Evolutionary conservation across 1,140 invertebrate species (phyloP).

Genomic region (Magallana ariakensis): DNA sequence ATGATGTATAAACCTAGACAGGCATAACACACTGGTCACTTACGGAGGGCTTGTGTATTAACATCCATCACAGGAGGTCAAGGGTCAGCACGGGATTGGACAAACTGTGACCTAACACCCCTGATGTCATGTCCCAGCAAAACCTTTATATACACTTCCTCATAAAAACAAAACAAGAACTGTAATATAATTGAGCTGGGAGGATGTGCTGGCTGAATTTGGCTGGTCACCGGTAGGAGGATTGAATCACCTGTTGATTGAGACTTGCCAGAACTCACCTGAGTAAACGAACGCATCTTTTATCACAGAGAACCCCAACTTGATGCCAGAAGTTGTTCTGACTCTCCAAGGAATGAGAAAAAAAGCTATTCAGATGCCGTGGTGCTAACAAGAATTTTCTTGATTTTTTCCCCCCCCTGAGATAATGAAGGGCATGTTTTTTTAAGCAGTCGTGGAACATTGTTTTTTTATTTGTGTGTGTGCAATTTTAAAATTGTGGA

Average conservation of each 20-base stretch:
- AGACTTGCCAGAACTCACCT: conserved; percentile 25
- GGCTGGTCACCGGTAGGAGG: background rate
- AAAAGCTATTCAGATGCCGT: conserved; percentile 19
- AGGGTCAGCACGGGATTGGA: background rate
- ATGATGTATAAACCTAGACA: conserved; percentile 13
- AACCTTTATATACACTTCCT: conserved; percentile 5
- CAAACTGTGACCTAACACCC: background rate
- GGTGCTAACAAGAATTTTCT: conserved; percentile 23
- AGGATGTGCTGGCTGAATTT: background rate
- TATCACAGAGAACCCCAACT: conserved; percentile 19
- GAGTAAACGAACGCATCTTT: conserved; percentile 29
- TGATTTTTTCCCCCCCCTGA: background rate
- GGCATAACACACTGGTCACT: conserved; percentile 16
- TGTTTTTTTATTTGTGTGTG: background rate
- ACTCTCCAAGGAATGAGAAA: conserved; percentile 18
- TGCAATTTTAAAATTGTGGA: background rate
- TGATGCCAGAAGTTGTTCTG: conserved; percentile 24
- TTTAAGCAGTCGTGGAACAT: conserved; percentile 25
- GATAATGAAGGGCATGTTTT: conserved; percentile 24
- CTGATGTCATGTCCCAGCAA: conserved; percentile 2
- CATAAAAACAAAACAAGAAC: conserved; percentile 20
- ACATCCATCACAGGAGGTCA: background rate
- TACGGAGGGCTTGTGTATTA: conserved; percentile 1
- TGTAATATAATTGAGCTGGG: background rate
- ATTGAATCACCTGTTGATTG: conserved; percentile 31